Percentiles rank a stretch among this genome's conserved stretches.
Evolutionary conservation across 2,888 invertebrate species (phyloP).

Genomic region (Seladonia tumulorum): DNA sequence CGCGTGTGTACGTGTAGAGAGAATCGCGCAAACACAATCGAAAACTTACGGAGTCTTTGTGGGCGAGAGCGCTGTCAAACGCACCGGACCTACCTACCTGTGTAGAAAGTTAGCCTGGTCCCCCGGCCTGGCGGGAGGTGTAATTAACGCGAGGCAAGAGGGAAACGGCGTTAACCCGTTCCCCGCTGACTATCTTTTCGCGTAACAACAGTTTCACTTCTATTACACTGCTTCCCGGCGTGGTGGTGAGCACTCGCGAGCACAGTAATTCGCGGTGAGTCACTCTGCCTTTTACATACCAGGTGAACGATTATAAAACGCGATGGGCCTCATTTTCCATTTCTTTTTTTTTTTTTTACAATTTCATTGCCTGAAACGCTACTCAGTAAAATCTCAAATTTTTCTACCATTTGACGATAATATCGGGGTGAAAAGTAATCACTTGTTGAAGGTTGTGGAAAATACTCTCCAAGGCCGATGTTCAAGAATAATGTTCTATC

Average conservation of each 20-base stretch:
- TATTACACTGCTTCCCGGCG: slow-evolving; percentile 31
- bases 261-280: slow-evolving; percentile 51
- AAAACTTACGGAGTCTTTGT: slow-evolving; percentile 55
- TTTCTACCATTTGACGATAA: neutral
- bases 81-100: slow-evolving; percentile 33
- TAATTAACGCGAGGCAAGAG: slow-evolving; percentile 51
- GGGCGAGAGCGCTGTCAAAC: slow-evolving; percentile 44
- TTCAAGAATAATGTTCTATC: too few species aligned
- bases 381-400: neutral
- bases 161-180: slow-evolving; percentile 40
- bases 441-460: too few species aligned
- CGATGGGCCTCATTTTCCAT: neutral
- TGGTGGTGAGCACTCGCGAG: slow-evolving; percentile 1
- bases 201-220: slow-evolving; percentile 60
- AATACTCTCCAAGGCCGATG: too few species aligned
- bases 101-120: slow-evolving; percentile 46
- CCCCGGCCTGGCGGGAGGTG: slow-evolving; percentile 10
- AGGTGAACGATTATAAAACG: neutral
- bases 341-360: too few species aligned
- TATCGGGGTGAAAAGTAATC: too few species aligned
- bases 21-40: slow-evolving; percentile 33
- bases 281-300: slow-evolving; percentile 30
- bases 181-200: slow-evolving; percentile 34
- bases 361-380: neutral
- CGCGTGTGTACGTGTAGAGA: too few species aligned